Conservation (phyloP, 2,888 invertebrate species). For the Choreutis nemorana region DNA sequence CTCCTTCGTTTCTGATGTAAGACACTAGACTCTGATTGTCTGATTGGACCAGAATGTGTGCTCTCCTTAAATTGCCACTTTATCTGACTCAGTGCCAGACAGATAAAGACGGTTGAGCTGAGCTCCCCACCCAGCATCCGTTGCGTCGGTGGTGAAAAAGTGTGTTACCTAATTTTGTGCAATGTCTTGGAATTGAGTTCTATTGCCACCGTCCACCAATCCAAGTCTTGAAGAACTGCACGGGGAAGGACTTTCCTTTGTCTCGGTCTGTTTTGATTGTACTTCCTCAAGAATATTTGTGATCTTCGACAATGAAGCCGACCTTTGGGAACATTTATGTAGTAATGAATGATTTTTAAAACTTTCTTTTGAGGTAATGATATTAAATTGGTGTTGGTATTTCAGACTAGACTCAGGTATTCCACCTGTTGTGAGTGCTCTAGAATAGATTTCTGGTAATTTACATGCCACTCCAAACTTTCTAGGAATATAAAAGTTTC, state of each 20-base stretch:
- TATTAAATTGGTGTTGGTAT: too few relatives aligned
- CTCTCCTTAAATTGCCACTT: slow-evolving; percentile 11
- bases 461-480: too few relatives aligned
- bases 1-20: slow-evolving; percentile 16
- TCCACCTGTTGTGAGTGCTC: too few relatives aligned
- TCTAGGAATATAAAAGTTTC: too few relatives aligned
- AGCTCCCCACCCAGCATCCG: slow-evolving; percentile 14
- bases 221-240: slow-evolving; percentile 7
- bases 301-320: slow-evolving; percentile 10
- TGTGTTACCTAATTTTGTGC: slow-evolving; percentile 9
- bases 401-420: too few relatives aligned
- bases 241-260: slow-evolving; percentile 7
- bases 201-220: slow-evolving; percentile 11
- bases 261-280: slow-evolving; percentile 6
- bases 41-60: slow-evolving; percentile 5
- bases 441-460: too few relatives aligned
- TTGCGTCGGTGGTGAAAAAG: slow-evolving; percentile 12
- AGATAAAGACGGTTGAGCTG: slow-evolving; percentile 9
- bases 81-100: slow-evolving; percentile 8
- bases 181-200: slow-evolving; percentile 3
- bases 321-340: slow-evolving; percentile 6
- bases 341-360: too few relatives aligned
- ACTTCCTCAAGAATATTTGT: slow-evolving; percentile 10
- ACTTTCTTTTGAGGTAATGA: too few relatives aligned
- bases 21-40: slow-evolving; percentile 10